Percentiles rank a stretch among this genome's conserved stretches.
Conservation (phyloP, 2,113 vertebrate species). For the Lanius ludovicianus region DNA sequence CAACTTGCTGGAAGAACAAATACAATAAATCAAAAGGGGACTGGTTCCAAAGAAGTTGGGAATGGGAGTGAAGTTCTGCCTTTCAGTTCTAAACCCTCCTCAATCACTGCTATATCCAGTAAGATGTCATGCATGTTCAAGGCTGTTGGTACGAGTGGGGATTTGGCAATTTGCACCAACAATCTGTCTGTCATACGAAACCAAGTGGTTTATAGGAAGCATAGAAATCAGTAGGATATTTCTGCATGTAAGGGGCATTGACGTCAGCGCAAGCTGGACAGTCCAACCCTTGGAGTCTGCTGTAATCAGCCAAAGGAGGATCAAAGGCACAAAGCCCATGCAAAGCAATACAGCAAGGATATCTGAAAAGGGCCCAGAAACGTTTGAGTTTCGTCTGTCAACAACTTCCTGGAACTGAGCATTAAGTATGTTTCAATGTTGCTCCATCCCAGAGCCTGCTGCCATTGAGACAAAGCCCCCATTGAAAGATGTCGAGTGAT, state of each 20-base stretch:
- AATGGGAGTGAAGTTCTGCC: background rate
- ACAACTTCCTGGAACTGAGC: background rate
- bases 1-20: background rate
- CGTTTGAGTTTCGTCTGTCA: constrained; percentile 37
- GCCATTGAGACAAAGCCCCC: background rate
- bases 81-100: background rate
- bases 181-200: background rate
- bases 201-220: background rate
- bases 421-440: background rate
- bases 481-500: background rate
- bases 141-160: background rate
- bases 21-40: background rate
- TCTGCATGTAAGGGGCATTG: background rate
- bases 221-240: constrained; percentile 5
- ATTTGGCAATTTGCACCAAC: background rate
- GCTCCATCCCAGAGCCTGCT: background rate
- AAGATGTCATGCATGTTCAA: fast-evolving
- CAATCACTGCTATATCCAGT: background rate
- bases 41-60: background rate
- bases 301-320: background rate
- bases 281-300: background rate
- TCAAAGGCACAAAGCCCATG: constrained; percentile 34
- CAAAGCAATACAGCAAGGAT: background rate
- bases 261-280: background rate
- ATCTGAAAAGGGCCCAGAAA: constrained; percentile 24